Evolutionary conservation across 30 jellyfish, hydroid and myxozoan genomes (phyloP), one percentile per base, ranked within the genome.

Genomic region (Rhopilema esculentum): DNA sequence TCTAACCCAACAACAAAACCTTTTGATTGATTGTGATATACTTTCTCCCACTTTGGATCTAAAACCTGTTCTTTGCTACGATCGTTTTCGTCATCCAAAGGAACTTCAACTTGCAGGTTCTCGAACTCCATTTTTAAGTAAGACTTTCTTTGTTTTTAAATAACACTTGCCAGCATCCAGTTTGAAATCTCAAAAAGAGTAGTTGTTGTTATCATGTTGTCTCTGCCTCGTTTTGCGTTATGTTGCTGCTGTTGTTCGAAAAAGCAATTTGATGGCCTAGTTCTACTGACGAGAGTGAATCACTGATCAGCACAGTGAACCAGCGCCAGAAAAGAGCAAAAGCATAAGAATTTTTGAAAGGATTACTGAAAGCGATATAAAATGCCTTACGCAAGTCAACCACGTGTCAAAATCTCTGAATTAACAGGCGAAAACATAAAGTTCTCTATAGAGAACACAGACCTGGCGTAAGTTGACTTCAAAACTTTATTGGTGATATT

Each of bases 311-410:
- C n/a, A n/a, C n/a, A n/a, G n/a, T n/a, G n/a, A n/a, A n/a, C n/a
- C n/a, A n/a, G n/a, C n/a, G n/a, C n/a, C n/a, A n/a, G n/a, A n/a
- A n/a, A n/a, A n/a, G n/a, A n/a, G n/a, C n/a, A n/a, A n/a, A n/a
- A n/a, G n/a, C n/a, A n/a, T n/a, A n/a, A n/a, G n/a, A n/a, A n/a
- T n/a, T n/a, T n/a, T n/a, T n/a, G 53, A 23, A 23, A 18, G 65
- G 49, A 1, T 23, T 69, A 7, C 53, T 69, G 80, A 8, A 21
- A 28, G 8, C 23, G 72, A 17, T 1, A 71, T 16, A 89, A 70
- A 62, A 96, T 96, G 99, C 99, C 99, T 16, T 96, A 96, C 77
- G 99, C 99, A 20, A 96, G 99, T 79, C 99, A 96, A 62, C 99
- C 99, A 15, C 87, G 91, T n/a, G 97, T 87, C 27, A 96, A 91